Base-by-base conservation (phyloP, 2,797 vertebrate species). In the Cyclura pinguis region DNA sequence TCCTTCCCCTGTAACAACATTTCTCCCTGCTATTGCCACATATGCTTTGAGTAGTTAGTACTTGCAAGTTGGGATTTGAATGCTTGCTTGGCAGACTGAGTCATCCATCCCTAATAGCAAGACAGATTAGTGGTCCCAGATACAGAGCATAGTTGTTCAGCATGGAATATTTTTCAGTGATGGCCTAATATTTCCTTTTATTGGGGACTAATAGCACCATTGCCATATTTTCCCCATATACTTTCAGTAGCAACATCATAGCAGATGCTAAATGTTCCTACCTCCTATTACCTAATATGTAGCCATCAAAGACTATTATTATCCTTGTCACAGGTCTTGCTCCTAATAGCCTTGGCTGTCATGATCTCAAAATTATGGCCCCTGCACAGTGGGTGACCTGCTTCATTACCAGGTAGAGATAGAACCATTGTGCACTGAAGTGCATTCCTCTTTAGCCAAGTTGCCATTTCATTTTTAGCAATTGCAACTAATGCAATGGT, bases 281-380 rank as follows among this genome's bases (percentile, higher is more conserved):
- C 22, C 92, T 84, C 59, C 80, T 91, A 22, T 50, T 69, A 86
- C 74, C 72, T 72, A 90, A 76, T 69, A 57, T 78, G 73, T 85
- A 93, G 91, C 88, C 80, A 85, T 50, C 77, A 92, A 35, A 32
- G 12, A 16, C 32, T 84, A 64, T 81, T 90, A 52, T 80, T 87
- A 80, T 32, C 85, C 78, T 85, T 78, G 73, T 85, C 84, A 77
- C 55, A 86, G n/a, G 81, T 69, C 84, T 24, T 89, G 32, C 90
- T 89, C 18, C 32, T 81, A 88, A 92, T 64, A 76, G 22, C 77
- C 80, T 87, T 90, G 64, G 52, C 0, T 0, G 55, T 90, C 38
- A 57, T 22, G 42, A 84, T n/a, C 50, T 38, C 50, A 81, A 87
- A 72, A 29, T 57, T 77, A 52, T 0, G 69, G 80, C 77, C 59